Evolutionary conservation across 2,113 vertebrate species (phyloP), one percentile per base, ranked within the genome.

Genomic region (Paramormyrops kingsleyae): DNA sequence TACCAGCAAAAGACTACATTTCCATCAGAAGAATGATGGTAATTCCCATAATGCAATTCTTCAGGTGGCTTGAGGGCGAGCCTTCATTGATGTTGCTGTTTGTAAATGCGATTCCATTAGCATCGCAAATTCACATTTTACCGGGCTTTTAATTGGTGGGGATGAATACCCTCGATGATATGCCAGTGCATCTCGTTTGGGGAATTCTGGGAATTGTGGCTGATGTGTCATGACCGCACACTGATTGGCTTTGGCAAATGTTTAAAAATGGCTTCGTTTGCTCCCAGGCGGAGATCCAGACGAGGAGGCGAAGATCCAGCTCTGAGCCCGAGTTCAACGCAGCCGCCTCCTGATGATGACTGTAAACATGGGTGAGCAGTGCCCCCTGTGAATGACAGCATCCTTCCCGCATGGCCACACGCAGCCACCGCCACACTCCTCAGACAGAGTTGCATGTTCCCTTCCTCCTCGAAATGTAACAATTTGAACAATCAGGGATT

Each of bases 321-420:
- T 92, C 93, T 89, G 92, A 42, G 95, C 95, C 95, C 94, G 59
- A 77, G 74, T 77, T 42, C 15, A n/a, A 42, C 15, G 94, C 94
- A 94, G 95, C 93, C 95, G 35, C 74, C 35, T 77, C 95, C 95
- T 94, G 96, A 96, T 96, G 95, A 96, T 96, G 96, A 96, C 96
- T 94, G 95, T 96, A 96, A 96, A 96, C 94, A 96, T 96, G 95
- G 95, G 96, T 96, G 91, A 95, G 95, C 92, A 88, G 89, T 44
- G n/a, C 35, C 35, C 70, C 70, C 35, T 2, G 15, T 19, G 35
- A 1, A 77, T 1, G 13, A 5, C 9, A 0, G 31, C 31, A 77
- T 39, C 35, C 35, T 77, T 77, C 70, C 35, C 5, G 0, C n/a
- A 1, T 77, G 70, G 2, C 70, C 70, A 27, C 31, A 77, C 1